phyloP scores from a whole-genome alignment of 2,888 invertebrate species.

The Noctuana brunneofusca region DNA sequence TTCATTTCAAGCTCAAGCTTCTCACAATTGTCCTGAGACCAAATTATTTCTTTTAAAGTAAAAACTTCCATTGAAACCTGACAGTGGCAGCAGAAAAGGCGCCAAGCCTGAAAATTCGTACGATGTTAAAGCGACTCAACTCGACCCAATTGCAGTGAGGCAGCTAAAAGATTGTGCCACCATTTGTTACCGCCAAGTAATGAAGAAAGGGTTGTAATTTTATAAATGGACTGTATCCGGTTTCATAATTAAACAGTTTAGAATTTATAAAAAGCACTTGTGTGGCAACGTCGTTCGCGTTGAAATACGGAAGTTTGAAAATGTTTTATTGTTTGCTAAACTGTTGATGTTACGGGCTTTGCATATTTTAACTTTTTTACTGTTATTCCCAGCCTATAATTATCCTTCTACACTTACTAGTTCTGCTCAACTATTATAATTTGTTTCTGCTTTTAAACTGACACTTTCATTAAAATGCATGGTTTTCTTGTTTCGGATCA shows the following conservation, averaged over 20 bases:
- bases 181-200: constrained; percentile 20
- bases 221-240: constrained; percentile 23
- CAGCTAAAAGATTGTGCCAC: constrained; percentile 19
- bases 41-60: neutral
- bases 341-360: neutral
- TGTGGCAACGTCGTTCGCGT: constrained; percentile 3
- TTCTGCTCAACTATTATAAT: too few species aligned
- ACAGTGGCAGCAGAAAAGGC: neutral
- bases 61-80: neutral
- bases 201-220: constrained; percentile 26
- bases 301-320: neutral
- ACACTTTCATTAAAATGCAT: too few species aligned
- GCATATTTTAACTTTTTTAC: too few species aligned
- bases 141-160: constrained; percentile 25
- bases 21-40: neutral
- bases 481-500: too few species aligned
- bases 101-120: neutral
- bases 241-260: constrained; percentile 22
- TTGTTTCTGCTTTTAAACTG: too few species aligned
- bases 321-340: constrained; percentile 8
- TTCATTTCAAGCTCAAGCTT: neutral
- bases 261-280: neutral
- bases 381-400: too few species aligned
- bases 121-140: neutral
- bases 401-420: too few species aligned